Base-by-base conservation (phyloP, 2,113 vertebrate genomes). In the Saccopteryx leptura region DNA sequence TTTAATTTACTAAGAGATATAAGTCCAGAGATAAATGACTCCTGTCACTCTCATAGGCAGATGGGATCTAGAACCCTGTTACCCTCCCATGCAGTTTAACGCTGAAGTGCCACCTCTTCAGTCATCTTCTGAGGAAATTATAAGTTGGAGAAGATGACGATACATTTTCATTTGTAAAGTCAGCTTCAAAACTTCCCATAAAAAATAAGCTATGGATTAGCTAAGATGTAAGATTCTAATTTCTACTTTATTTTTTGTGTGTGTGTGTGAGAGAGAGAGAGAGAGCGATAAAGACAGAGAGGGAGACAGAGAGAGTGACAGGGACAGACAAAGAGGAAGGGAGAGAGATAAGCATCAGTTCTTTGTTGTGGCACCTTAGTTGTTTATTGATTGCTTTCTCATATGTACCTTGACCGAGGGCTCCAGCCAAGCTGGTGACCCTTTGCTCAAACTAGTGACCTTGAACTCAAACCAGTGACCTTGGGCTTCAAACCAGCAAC, bases 221-320 rank as follows among this genome's bases (percentile, higher is more conserved):
- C 88, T 92, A 95, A 96, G 76, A 48, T 26, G 1, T 78, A 58
- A 88, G 60, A 79, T 7, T 71, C 1, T 2, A 56, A 23, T 89
- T 91, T 96, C 71, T 83, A 80, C 26, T 79, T 90, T 68, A 56
- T 71, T 95, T 1, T 39, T 39, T 39, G 39, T 39, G 39, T 39
- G 39, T 39, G 39, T 39, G 39, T 39, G 39, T 39, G 39, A 39
- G 3, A 39, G 39, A 39, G 39, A 39, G 39, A 39, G 39, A 39
- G 39, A 39, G 39, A 39, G 39, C 39, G 39, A 39, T 39, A 39
- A 39, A 39, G 39, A 39, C 39, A 39, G 39, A 39, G 39, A 39
- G 39, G 39, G 39, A 39, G 39, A 39, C 39, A 39, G 39, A 39
- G 39, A 39, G 39, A 39, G 39, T 39, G 39, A 39, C 39, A 39